Evolutionary conservation across 2,113 vertebrate genomes (phyloP).

Genomic region (Mirounga angustirostris): DNA sequence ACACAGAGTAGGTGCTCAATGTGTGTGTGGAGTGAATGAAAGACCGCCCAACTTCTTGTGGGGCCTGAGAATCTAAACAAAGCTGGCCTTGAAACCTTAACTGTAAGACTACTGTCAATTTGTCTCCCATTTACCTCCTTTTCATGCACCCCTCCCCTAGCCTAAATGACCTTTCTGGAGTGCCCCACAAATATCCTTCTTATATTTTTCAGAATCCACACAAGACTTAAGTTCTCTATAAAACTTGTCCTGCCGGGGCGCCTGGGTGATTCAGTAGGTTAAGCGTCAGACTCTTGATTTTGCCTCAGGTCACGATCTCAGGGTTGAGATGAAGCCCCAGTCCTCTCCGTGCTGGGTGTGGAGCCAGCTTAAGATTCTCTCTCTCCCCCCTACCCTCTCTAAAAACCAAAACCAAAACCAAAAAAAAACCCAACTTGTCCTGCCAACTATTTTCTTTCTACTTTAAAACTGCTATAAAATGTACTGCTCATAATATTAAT

Average conservation of each 20-base stretch:
- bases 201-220: neutral
- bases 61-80: neutral
- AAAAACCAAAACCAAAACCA: neutral
- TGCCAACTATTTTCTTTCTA: neutral
- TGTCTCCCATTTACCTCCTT: neutral
- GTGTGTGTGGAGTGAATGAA: neutral
- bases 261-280: neutral
- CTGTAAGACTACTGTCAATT: neutral
- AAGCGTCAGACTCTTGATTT: neutral
- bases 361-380: neutral
- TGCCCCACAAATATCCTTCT: neutral
- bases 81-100: neutral
- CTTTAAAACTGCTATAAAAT: neutral
- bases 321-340: neutral
- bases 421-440: neutral
- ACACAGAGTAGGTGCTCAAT: neutral
- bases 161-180: neutral
- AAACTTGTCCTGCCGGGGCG: neutral
- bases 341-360: neutral
- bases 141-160: neutral
- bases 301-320: neutral
- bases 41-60: neutral
- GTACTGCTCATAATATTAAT: neutral
- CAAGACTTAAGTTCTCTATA: neutral
- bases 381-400: neutral